These are phyloP conservation scores for Hippocampus zosterae DNA, from an alignment of 2,113 vertebrate genomes.

Conservation along the genomic window DNA sequence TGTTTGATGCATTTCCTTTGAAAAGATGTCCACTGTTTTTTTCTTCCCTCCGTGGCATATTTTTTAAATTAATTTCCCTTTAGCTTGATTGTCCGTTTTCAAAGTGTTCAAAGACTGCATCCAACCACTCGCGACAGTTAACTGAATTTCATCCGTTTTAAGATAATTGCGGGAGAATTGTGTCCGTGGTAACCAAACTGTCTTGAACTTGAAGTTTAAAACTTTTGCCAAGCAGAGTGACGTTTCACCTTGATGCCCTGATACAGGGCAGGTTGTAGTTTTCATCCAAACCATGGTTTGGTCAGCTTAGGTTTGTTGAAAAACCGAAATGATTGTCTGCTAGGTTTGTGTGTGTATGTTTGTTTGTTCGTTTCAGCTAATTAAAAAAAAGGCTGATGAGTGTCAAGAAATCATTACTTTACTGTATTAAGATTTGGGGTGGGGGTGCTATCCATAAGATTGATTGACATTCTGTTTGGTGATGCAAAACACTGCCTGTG, in stretches of 20 bases:
- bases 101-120: not conserved
- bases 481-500: slow-evolving; percentile 75
- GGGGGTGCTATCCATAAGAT: slow-evolving; percentile 27
- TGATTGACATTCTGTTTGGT: slow-evolving; percentile 59
- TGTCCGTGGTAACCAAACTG: slow-evolving; percentile 2
- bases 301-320: slow-evolving; percentile 60
- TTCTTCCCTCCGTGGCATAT: not conserved
- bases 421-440: slow-evolving; percentile 56
- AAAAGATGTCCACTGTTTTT: not conserved
- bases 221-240: slow-evolving; percentile 7
- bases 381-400: slow-evolving; percentile 10
- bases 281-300: slow-evolving; percentile 43
- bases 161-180: slow-evolving; percentile 7
- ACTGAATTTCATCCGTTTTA: not conserved
- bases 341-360: slow-evolving; percentile 20
- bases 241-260: slow-evolving; percentile 1
- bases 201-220: slow-evolving; percentile 18
- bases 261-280: slow-evolving; percentile 7
- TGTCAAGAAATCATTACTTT: slow-evolving; percentile 43
- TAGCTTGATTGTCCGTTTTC: not conserved
- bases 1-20: not conserved
- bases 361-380: slow-evolving; percentile 25
- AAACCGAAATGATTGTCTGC: slow-evolving; percentile 45
- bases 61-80: not conserved
- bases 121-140: not conserved